phyloP scores from a whole-genome alignment of 2,113 vertebrate genomes.

The Philantomba maxwellii region DNA sequence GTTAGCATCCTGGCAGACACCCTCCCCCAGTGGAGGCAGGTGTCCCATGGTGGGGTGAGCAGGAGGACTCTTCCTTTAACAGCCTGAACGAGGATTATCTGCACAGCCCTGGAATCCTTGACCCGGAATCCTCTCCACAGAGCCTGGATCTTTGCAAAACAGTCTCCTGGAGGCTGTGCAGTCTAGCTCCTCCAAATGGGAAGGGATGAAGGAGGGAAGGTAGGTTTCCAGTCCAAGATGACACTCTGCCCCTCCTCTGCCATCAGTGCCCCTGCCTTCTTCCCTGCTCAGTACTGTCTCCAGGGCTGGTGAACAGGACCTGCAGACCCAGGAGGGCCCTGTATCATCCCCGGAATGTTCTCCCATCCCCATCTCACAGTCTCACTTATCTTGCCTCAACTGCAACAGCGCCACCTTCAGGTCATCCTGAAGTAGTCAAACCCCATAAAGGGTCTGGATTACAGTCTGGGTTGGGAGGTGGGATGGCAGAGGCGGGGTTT shows the following conservation, averaged over 20 bases:
- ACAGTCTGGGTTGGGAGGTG: rapidly evolving
- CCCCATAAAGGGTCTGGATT: not conserved
- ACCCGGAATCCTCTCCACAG: not conserved
- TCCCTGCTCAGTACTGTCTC: not conserved
- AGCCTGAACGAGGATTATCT: not conserved
- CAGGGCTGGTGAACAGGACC: not conserved
- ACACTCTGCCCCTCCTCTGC: not conserved
- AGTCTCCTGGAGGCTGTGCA: not conserved
- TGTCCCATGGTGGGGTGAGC: not conserved
- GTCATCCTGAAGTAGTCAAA: not conserved
- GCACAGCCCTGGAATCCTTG: not conserved
- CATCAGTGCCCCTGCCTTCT: not conserved
- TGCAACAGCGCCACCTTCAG: slow-evolving; percentile 50
- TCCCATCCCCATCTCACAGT: not conserved
- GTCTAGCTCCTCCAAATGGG: not conserved
- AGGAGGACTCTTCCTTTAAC: not conserved
- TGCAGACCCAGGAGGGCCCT: not conserved
- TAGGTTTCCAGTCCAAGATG: not conserved
- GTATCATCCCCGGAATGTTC: not conserved
- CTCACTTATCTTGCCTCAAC: not conserved
- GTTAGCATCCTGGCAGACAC: too few relatives aligned
- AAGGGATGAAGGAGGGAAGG: not conserved
- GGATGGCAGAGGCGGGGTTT: not conserved
- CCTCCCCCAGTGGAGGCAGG: not conserved
- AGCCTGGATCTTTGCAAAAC: not conserved